A percentile compares a stretch with the other conserved stretches of the same genome.
Conservation (phyloP, 2,797 vertebrate species). For the Phalanger gymnotis region DNA sequence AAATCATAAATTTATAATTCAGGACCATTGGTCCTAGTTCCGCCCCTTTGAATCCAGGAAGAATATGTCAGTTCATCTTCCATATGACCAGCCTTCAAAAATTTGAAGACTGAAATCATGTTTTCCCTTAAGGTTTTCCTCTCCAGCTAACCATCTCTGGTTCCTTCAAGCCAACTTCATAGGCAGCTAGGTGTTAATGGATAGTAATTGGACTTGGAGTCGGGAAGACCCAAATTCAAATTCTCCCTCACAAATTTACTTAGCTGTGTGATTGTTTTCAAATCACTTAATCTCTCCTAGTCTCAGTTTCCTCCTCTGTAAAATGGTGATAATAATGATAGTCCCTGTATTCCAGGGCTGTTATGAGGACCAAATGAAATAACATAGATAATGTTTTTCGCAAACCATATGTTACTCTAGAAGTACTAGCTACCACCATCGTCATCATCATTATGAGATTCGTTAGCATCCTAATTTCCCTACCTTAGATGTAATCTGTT, state of each 20-base stretch:
- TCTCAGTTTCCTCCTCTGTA: not conserved
- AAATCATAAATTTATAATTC: not conserved
- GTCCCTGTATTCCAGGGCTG: not conserved
- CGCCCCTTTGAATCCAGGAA: not conserved
- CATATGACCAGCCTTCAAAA: not conserved
- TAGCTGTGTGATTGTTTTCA: not conserved
- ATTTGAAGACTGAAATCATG: not conserved
- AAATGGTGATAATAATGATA: not conserved
- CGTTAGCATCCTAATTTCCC: not conserved
- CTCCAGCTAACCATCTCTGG: not conserved
- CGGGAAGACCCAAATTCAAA: not conserved
- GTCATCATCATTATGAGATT: not conserved
- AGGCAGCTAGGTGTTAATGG: not conserved
- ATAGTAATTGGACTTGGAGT: not conserved
- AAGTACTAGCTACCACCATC: not conserved
- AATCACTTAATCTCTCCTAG: not conserved
- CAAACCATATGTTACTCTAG: not conserved
- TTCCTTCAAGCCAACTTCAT: not conserved
- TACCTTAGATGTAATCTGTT: not conserved
- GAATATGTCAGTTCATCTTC: not conserved
- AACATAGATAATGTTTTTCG: not conserved
- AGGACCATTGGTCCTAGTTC: not conserved
- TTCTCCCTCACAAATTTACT: not conserved
- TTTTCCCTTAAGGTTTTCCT: not conserved
- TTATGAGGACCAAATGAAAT: not conserved